phyloP scores from a whole-genome alignment of 2,797 vertebrate genomes.

The Lepus townsendii region DNA sequence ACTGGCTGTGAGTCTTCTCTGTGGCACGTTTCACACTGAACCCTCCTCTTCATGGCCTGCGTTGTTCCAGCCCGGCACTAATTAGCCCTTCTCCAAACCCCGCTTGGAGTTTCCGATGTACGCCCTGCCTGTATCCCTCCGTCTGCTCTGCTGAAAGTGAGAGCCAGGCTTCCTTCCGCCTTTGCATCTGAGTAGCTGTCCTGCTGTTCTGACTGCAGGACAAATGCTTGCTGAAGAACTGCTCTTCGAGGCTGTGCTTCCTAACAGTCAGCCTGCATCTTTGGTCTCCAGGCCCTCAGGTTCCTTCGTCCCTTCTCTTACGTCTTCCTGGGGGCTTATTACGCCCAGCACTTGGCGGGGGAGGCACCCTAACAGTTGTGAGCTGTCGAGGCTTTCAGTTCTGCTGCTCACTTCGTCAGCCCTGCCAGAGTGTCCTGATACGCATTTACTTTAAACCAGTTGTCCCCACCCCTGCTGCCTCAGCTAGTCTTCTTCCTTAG shows the following conservation, averaged over 20 bases:
- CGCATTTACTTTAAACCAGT: neutral
- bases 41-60: neutral
- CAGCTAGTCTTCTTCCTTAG: neutral
- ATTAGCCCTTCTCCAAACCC: neutral
- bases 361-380: neutral
- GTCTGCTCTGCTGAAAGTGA: slow-evolving; percentile 56
- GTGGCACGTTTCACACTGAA: neutral
- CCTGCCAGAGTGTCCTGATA: neutral
- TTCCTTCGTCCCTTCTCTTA: neutral
- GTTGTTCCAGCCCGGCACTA: neutral
- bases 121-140: slow-evolving; percentile 9
- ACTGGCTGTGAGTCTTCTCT: neutral
- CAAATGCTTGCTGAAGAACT: neutral
- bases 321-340: neutral
- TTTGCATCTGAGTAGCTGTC: neutral
- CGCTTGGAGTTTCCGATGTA: neutral
- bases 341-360: neutral
- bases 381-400: neutral
- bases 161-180: neutral
- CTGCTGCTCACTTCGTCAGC: neutral
- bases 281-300: neutral
- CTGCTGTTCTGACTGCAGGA: neutral
- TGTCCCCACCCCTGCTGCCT: neutral
- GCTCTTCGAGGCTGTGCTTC: neutral
- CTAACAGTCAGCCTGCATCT: neutral